Base-by-base conservation (phyloP, 2,113 vertebrate species). In the Vimba vimba region DNA sequence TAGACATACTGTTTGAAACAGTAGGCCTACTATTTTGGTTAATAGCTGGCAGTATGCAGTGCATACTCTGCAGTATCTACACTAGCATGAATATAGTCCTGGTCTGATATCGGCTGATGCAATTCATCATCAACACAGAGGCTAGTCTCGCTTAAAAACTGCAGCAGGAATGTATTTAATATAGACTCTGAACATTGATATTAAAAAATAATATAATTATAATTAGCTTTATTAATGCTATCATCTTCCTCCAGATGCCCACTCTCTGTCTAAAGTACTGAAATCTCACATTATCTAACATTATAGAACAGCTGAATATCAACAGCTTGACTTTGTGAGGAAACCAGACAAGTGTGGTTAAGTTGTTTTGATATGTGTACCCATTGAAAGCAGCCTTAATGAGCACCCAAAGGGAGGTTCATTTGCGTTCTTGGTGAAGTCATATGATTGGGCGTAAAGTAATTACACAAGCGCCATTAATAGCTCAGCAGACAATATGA, bases 391-490 rank as follows among this genome's bases (percentile, higher is more conserved):
- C 77, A 83, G 76, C 55, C 50, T 83, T 81, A 86, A 84, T 86
- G 69, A 79, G 79, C 10, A 55, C 81, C 85, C 36, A 52, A 84
- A 82, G 82, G 82, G 81, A 85, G 75, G 25, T 85, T 86, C 43
- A 84, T 83, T 89, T 82, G 82, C 52, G 21, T 71, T 88, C 62
- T 57, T 59, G 68, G 33, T 59, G 17, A 86, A 62, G 55, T 66
- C 81, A 75, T 75, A 79, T 79, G 45, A 74, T 66, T 78, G 81
- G 80, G 80, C 27, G 45, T 88, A 52, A 57, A 85, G 23, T 85
- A 87, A 82, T 85, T 87, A 77, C 50, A 85, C 60, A 30, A 89
- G 84, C 47, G 55, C 57, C 86, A 87, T 87, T 87, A 87, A 82
- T 86, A 47, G 69, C 81, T 84, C 50, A 27, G 33, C 74, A 78